Evolutionary conservation across 2,797 vertebrate genomes (phyloP), one percentile per base, ranked within the genome.

Genomic region (Myotis myotis): DNA sequence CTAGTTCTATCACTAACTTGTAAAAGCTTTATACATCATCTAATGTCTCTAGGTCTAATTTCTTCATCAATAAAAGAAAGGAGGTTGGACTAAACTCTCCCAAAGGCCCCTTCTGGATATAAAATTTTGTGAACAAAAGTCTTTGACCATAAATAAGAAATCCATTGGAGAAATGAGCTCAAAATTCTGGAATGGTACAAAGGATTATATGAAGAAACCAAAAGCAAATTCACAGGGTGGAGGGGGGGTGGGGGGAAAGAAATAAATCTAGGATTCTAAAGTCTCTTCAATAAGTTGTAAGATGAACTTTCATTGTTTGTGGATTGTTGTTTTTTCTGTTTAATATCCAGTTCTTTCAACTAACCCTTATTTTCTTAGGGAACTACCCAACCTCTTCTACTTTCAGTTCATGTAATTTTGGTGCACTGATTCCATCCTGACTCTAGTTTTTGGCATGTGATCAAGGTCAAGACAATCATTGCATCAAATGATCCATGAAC

Each of bases 251-350:
- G 38, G 38, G 38, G 5, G 38, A 16, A 30, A 60, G 20, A 51
- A 85, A 62, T 8, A 71, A 74, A 51, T 60, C 25, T 44, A 76
- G 49, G 41, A 51, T 60, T 72, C 55, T 84, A 33, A 23, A 25
- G 28, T 89, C 89, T 92, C 38, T 87, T 91, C 23, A 33, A 44
- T 85, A 82, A 92, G 93, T 8, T 76, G 5, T 90, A 89, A 89
- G 49, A 23, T 89, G 12, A 76, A 72, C 49, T 71, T 41, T 94
- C 28, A 49, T 64, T 41, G 6, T 38, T 74, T 62, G 60, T 30
- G 28, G 60, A 8, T 23, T 72, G 33, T 47, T 80, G 64, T 47
- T 88, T 44, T 72, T 20, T 44, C 33, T 71, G 8, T 51, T 84
- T 3, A 80, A 41, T 49, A 87, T 60, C 30, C 49, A 81, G 12